Evolutionary conservation across 1,140 invertebrate genomes (phyloP), one percentile per base, ranked within the genome.

Genomic region (Trachymyrmex cornetzi): DNA sequence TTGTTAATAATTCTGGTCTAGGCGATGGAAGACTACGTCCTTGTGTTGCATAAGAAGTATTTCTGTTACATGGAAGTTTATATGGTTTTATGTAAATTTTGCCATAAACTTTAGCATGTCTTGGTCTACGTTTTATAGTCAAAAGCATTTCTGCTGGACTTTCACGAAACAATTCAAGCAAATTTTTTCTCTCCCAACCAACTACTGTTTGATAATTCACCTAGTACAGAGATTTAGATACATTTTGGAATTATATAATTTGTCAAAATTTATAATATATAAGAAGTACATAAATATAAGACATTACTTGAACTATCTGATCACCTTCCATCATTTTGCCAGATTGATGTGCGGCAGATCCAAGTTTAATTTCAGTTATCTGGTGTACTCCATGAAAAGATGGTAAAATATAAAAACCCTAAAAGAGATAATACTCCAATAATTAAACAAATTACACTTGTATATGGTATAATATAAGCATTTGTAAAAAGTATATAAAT

Each of bases 131-230:
- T 94, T 98, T 99, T 14, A 98, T 93, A 0, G 98, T 98, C 44
- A 99, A 94, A 38, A 98, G 96, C 84, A 98, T 97, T 94, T 98
- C 98, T 22, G 97, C 97, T 4, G 97, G 96, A 86, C 97, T 97
- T 91, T 98, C 98, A 89, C 97, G 96, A 91, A 98, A 96, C 27
- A 98, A 95, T 84, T 96, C 95, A 64, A 98, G 96, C n/a, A 98
- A 97, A 90, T 98, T 98, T 92, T 98, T 98, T 55, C 97, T 95
- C 89, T 98, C 97, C 98, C 98, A 98, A 1, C 98, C 98, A 88
- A 98, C 98, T 22, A 98, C 98, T n/a, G 98, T 98, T 94, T 98
- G 98, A 94, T 98, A 98, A 95, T 98, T 98, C 14, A 98, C 97
- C 96, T 98, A 96, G 24, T 97, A 90, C 0, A 44, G 38, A 44